A percentile compares a stretch with the other conserved stretches of the same genome.
Conservation (phyloP, 1,140 invertebrate species). For the Temnothorax curvispinosus region DNA sequence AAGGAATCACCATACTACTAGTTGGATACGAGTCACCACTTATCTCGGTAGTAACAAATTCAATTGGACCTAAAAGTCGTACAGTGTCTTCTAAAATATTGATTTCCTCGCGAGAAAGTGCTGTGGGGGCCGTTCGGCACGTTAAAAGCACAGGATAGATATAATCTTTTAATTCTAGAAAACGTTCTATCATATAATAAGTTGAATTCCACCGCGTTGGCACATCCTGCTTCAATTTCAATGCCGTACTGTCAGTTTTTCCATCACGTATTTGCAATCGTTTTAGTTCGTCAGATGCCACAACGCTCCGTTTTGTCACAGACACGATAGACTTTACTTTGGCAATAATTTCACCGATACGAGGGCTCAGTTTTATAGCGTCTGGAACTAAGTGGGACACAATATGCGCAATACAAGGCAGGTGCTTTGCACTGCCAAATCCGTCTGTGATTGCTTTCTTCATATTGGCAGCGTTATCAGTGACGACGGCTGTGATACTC, state of each 20-base stretch:
- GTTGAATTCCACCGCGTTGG: not conserved
- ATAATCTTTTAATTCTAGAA: slow-evolving; percentile 5
- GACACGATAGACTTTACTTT: no score
- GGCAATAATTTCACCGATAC: no score
- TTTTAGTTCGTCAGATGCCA: no score
- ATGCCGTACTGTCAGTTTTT: not conserved
- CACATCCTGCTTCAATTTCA: not conserved
- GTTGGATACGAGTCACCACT: not conserved
- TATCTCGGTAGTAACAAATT: not conserved
- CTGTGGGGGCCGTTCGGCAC: not conserved
- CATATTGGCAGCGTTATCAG: no score
- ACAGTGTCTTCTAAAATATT: slow-evolving; percentile 1
- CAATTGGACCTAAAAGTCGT: not conserved
- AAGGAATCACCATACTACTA: slow-evolving; percentile 10
- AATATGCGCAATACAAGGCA: no score
- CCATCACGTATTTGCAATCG: not conserved
- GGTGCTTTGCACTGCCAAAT: no score
- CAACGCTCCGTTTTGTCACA: no score
- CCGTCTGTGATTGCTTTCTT: no score
- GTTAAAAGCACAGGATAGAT: not conserved
- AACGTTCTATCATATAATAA: not conserved
- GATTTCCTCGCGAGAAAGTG: not conserved
- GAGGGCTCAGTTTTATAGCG: no score
- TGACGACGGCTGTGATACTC: no score
- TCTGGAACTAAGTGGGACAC: no score